These are phyloP conservation scores for Drosophila bocki DNA, from an alignment of 1,140 invertebrate species.

Conservation along the genomic window DNA sequence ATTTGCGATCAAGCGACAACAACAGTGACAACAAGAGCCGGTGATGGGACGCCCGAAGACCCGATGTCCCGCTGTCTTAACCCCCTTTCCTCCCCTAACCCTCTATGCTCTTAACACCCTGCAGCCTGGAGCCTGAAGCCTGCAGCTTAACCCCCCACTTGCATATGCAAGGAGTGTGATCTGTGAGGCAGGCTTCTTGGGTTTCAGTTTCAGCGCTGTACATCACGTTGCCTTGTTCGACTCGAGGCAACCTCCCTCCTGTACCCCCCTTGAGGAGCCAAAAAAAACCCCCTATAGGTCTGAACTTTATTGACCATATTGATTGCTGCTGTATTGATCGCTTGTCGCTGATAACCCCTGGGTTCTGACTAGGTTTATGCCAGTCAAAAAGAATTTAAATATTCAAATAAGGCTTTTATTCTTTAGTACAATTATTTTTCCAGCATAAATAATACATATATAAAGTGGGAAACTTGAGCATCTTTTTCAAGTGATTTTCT, in stretches of 20 bases:
- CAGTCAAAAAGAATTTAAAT: background rate
- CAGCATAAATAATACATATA: background rate
- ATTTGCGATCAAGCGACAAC: constrained; percentile 83
- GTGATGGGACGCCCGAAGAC: constrained; percentile 56
- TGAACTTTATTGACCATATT: constrained; percentile 83
- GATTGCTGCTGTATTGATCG: constrained; percentile 83
- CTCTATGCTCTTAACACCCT: constrained; percentile 3
- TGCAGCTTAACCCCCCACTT: constrained; percentile 4
- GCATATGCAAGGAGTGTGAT: constrained; percentile 49
- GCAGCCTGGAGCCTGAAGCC: background rate
- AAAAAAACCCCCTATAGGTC: constrained; percentile 2
- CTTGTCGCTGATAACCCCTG: constrained; percentile 69
- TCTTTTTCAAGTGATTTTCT: background rate
- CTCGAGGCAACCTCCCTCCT: background rate
- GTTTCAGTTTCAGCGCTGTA: constrained; percentile 78
- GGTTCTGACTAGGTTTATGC: constrained; percentile 36
- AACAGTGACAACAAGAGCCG: constrained; percentile 81
- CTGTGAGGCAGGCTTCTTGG: constrained; percentile 65
- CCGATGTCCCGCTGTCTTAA: constrained; percentile 3
- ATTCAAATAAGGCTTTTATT: too few relatives aligned
- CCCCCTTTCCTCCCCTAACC: background rate
- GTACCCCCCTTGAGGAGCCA: background rate
- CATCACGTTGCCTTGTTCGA: constrained; percentile 76
- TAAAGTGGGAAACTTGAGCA: background rate
- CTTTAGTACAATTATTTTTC: background rate